Evolutionary conservation across 1,140 invertebrate species (phyloP).

Genomic region (Penaeus japonicus): DNA sequence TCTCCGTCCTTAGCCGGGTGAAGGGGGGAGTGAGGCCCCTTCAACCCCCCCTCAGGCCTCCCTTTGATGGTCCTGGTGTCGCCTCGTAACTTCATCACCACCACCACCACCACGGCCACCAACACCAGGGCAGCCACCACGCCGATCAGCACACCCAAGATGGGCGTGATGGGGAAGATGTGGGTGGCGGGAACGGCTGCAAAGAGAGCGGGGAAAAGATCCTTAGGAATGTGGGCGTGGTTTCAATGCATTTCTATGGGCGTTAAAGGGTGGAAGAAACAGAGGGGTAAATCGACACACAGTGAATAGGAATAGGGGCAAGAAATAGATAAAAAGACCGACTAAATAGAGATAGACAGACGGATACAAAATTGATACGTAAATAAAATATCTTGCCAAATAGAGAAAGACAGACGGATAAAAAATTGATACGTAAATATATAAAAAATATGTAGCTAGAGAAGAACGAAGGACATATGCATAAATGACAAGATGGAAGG

Average conservation of each 20-base stretch:
- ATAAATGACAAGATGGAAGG: too few species aligned
- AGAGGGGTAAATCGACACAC: too few species aligned
- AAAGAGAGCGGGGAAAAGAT: background rate
- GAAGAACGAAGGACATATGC: too few species aligned
- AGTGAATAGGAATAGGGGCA: too few species aligned
- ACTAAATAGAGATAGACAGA: too few species aligned
- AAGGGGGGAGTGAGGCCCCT: conserved; percentile 66
- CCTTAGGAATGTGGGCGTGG: background rate
- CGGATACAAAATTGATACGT: too few species aligned
- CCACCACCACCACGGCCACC: conserved; percentile 75
- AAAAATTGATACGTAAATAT: too few species aligned
- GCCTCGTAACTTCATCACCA: conserved; percentile 73
- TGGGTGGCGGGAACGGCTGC: background rate
- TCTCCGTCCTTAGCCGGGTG: conserved; percentile 70
- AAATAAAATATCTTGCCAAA: too few species aligned
- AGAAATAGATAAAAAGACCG: too few species aligned
- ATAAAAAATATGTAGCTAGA: too few species aligned
- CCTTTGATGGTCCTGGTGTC: conserved; percentile 32
- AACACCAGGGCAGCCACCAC: conserved; percentile 75
- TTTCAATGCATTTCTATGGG: background rate
- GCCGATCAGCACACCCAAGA: conserved; percentile 78
- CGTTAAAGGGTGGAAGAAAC: background rate
- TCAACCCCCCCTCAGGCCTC: conserved; percentile 62
- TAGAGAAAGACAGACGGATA: too few species aligned
- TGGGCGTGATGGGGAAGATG: conserved; percentile 75